Conservation (phyloP, 2,888 invertebrate genomes). For the Nemoura dubitans region DNA sequence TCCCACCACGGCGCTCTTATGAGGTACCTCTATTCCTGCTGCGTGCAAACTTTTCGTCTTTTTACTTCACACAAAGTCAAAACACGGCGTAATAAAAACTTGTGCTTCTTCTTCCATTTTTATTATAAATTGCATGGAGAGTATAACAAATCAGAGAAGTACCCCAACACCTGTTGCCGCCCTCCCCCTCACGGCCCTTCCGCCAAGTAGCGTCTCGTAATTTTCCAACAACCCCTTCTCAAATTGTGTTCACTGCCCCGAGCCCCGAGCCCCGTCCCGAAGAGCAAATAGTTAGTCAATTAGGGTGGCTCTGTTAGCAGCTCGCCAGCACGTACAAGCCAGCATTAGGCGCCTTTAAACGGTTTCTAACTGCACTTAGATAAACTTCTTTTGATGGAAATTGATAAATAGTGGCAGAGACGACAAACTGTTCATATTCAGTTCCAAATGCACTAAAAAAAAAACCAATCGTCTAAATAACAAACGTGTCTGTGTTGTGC, state of each 20-base stretch:
- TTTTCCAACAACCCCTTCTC: constrained; percentile 34
- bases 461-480: not conserved
- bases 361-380: constrained; percentile 7
- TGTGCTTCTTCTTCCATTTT: constrained; percentile 23
- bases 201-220: constrained; percentile 32
- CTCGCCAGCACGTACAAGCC: constrained; percentile 24
- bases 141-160: constrained; percentile 35
- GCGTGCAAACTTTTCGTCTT: not conserved
- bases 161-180: constrained; percentile 37
- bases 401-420: not conserved
- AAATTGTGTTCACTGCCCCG: constrained; percentile 33
- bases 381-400: not conserved
- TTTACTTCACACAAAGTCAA: not conserved
- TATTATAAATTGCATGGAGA: constrained; percentile 19
- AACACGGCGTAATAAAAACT: constrained; percentile 9
- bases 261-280: not conserved
- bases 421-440: not conserved
- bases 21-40: not conserved
- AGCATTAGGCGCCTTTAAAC: not conserved
- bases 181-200: not conserved
- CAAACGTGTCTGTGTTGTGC: not conserved
- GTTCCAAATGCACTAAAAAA: not conserved
- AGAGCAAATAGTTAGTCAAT: constrained; percentile 42
- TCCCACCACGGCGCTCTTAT: not conserved
- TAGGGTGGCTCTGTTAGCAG: constrained; percentile 21